These are phyloP conservation scores for Colletes collaris DNA, from an alignment of 2,888 invertebrate genomes.

Conservation along the genomic window DNA sequence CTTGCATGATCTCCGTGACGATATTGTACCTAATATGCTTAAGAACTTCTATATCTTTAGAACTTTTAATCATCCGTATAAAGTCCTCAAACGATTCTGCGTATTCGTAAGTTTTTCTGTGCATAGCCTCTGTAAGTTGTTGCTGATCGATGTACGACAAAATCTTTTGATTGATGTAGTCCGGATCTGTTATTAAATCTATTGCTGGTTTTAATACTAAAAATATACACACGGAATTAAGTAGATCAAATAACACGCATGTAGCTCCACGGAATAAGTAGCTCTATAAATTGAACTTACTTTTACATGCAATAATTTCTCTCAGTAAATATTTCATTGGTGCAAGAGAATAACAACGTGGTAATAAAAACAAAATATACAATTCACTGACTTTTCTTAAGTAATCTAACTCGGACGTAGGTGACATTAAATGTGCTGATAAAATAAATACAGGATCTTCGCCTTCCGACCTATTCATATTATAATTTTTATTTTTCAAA, in stretches of 20 bases:
- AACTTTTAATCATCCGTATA: conserved; percentile 91
- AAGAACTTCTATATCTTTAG: conserved; percentile 91
- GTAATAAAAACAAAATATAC: conserved; percentile 91
- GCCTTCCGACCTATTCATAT: conserved; percentile 74
- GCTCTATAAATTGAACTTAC: conserved; percentile 84
- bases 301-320: conserved; percentile 93
- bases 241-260: neutral
- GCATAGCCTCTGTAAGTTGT: conserved; percentile 90
- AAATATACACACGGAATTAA: conserved; percentile 70
- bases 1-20: conserved; percentile 96
- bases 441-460: conserved; percentile 88
- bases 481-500: conserved; percentile 11
- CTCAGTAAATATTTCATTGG: conserved; percentile 91
- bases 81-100: conserved; percentile 96
- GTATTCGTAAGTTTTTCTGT: conserved; percentile 92
- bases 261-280: neutral
- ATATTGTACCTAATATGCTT: conserved; percentile 94
- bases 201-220: conserved; percentile 92
- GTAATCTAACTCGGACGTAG: conserved; percentile 91
- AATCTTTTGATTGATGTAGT: conserved; percentile 95
- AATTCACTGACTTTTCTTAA: conserved; percentile 92
- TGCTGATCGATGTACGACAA: conserved; percentile 92
- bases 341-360: conserved; percentile 90
- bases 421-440: conserved; percentile 89
- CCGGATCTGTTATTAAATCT: conserved; percentile 93